These are phyloP conservation scores for Glandiceps talaboti DNA, from an alignment of 53 echinoderm and acorn worm species.

Conservation along the genomic window DNA sequence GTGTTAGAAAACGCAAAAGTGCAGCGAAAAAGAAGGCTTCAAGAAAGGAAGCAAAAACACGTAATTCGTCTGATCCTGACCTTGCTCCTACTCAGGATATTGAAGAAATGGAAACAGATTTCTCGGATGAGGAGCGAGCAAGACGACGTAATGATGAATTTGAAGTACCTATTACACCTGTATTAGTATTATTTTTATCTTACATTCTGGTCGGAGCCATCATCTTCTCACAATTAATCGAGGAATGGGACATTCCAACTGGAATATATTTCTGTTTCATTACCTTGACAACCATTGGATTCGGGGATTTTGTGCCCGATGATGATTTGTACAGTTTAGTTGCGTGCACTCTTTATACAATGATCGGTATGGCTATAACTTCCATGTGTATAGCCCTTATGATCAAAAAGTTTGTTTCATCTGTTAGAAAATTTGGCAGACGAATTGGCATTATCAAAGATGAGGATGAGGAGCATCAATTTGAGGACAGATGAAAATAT, in stretches of 20 bases:
- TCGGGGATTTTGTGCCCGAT: conserved; percentile 88
- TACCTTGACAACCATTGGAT: conserved; percentile 91
- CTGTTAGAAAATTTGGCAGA: conserved; percentile 75
- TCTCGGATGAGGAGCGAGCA: neutral
- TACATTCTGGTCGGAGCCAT: conserved; percentile 85
- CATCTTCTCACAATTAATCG: conserved; percentile 51
- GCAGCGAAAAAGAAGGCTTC: neutral
- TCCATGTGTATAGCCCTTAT: conserved; percentile 99
- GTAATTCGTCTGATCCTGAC: neutral
- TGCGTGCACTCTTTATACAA: conserved; percentile 85
- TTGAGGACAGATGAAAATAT: neutral
- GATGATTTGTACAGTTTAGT: conserved; percentile 48
- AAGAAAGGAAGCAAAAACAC: neutral
- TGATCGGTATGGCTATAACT: conserved; percentile 96
- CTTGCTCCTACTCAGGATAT: neutral
- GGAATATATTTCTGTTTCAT: conserved; percentile 98
- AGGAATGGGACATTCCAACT: conserved; percentile 73
- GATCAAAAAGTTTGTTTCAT: conserved; percentile 96
- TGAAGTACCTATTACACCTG: conserved; percentile 61
- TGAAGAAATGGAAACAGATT: neutral
- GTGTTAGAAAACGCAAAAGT: neutral
- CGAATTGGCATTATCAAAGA: conserved; percentile 69
- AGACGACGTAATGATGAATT: neutral
- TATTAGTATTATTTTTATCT: conserved; percentile 76
- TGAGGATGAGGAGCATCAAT: conserved; percentile 14